Conservation (phyloP, 2,113 vertebrate genomes). For the Taxidea taxus region DNA sequence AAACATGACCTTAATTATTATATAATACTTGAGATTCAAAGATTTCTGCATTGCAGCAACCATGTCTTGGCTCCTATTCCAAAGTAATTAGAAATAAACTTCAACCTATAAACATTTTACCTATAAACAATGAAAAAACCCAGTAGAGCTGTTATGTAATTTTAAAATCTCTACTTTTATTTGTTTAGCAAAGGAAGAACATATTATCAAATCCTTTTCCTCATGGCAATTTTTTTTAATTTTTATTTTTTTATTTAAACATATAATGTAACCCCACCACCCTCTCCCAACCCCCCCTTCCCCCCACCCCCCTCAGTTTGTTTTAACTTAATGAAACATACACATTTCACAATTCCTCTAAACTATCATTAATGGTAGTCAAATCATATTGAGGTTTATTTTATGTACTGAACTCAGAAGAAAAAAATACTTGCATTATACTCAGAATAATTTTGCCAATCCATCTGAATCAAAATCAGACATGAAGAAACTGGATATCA, state of each 20-base stretch:
- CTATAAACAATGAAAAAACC: slow-evolving; percentile 57
- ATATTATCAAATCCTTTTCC: slow-evolving; percentile 62
- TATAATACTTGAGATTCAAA: neutral
- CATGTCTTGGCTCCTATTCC: slow-evolving; percentile 34
- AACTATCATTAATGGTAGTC: slow-evolving; percentile 56
- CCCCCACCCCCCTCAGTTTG: too few species aligned
- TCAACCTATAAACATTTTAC: slow-evolving; percentile 62
- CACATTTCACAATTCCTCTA: slow-evolving; percentile 72
- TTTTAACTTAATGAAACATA: slow-evolving; percentile 66
- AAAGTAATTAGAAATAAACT: slow-evolving; percentile 73
- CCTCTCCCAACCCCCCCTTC: too few species aligned
- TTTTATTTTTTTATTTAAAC: too few species aligned
- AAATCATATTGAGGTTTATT: slow-evolving; percentile 63
- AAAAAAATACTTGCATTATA: slow-evolving; percentile 73
- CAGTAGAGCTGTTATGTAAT: slow-evolving; percentile 17
- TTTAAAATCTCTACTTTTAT: slow-evolving; percentile 62
- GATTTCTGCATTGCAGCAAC: neutral
- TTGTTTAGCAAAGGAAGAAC: slow-evolving; percentile 66
- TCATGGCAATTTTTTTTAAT: slow-evolving; percentile 65
- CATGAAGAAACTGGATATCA: slow-evolving; percentile 78
- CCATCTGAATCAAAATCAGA: slow-evolving; percentile 77
- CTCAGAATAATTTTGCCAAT: slow-evolving; percentile 67
- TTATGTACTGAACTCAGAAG: slow-evolving; percentile 62
- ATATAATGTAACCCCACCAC: too few species aligned
- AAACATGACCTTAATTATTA: slow-evolving; percentile 16